phyloP scores from a whole-genome alignment of 23 tunicate genomes.

The Diplosoma virens region DNA sequence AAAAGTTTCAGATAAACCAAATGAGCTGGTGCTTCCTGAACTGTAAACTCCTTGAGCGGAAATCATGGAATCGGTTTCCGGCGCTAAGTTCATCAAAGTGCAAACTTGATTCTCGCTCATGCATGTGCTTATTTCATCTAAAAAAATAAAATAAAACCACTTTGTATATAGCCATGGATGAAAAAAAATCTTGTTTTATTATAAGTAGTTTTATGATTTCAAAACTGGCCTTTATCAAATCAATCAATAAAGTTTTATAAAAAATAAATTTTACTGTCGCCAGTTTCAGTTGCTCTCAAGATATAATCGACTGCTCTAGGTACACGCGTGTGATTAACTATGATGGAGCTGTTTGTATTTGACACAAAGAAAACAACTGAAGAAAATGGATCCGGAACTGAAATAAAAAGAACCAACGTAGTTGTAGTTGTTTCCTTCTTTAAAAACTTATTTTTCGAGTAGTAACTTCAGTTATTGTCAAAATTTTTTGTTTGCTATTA shows the following conservation, averaged over 20 bases:
- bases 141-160: no score
- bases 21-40: background rate
- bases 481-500: no score
- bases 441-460: no score
- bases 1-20: background rate
- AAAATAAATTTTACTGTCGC: background rate
- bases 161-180: no score
- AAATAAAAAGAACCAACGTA: background rate
- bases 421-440: no score
- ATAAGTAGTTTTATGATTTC: no score
- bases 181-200: no score
- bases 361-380: background rate
- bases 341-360: slow-evolving; percentile 9
- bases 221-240: no score
- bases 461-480: no score
- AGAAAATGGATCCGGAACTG: slow-evolving; percentile 10
- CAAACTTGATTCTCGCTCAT: no score
- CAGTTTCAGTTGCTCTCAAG: background rate
- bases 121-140: no score
- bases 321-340: background rate
- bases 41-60: slow-evolving; percentile 10
- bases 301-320: background rate
- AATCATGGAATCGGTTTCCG: slow-evolving; percentile 6
- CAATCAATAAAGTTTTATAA: no score
- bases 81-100: background rate